Conservation (phyloP, 2,888 invertebrate species). For the Sipha maydis region DNA sequence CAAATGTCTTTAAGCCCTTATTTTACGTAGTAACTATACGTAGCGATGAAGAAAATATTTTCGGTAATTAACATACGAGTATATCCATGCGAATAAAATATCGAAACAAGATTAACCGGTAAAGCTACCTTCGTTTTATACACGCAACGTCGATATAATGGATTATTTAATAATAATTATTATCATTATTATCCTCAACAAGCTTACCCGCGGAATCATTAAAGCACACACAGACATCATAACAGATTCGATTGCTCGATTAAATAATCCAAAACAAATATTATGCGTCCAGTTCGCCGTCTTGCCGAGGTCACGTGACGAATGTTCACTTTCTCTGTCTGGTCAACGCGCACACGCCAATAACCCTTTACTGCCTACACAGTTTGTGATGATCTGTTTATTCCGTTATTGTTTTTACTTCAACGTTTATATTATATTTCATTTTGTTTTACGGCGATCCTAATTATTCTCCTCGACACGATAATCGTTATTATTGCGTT, state of each 20-base stretch:
- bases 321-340: constrained; percentile 14
- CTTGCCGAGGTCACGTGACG: constrained; percentile 20
- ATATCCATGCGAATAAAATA: no score
- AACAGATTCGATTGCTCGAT: neutral
- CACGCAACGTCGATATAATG: neutral
- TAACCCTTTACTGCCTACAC: neutral
- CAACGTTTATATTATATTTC: neutral
- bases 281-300: neutral
- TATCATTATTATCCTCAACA: neutral
- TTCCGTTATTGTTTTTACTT: neutral
- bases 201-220: neutral
- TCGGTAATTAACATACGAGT: no score
- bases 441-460: neutral
- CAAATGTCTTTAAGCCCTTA: neutral
- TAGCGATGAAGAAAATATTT: no score
- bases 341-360: neutral
- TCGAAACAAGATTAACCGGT: neutral
- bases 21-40: no score
- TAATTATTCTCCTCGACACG: neutral
- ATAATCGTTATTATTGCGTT: neutral
- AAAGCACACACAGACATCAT: no score
- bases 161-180: neutral
- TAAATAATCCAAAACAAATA: constrained; percentile 25
- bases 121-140: neutral
- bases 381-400: neutral